phyloP scores from a whole-genome alignment of 2,797 vertebrate genomes.

The Champsocephalus gunnari region DNA sequence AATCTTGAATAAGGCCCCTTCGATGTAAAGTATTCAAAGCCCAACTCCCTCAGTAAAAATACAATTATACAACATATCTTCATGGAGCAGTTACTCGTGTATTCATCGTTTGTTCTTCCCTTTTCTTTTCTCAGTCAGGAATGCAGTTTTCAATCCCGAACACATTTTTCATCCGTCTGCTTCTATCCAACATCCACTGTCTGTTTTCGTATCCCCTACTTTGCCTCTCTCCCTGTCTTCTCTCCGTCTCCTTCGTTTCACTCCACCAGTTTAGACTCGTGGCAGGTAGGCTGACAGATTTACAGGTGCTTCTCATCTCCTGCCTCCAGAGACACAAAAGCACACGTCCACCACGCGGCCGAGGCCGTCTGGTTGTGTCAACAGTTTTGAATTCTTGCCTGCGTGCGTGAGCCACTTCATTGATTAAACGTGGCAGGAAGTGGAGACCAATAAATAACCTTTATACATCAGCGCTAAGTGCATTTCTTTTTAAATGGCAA shows the following conservation, averaged over 20 bases:
- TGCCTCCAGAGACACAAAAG: conserved; percentile 31
- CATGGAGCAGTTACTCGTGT: not conserved
- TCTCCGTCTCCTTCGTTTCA: conserved; percentile 52
- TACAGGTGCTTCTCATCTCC: conserved; percentile 74
- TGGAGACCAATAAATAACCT: conserved; percentile 74
- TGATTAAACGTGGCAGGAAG: conserved; percentile 78
- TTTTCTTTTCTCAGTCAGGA: conserved; percentile 3
- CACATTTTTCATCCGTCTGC: conserved; percentile 5
- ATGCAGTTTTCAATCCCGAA: conserved; percentile 6
- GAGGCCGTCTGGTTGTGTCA: conserved; percentile 62
- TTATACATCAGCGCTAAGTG: conserved; percentile 66
- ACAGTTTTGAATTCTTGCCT: conserved; percentile 65
- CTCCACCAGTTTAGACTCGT: conserved; percentile 63
- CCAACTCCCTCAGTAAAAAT: too few species aligned
- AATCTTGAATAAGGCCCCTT: too few species aligned
- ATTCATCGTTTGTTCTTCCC: not conserved
- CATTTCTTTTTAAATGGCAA: conserved; percentile 57
- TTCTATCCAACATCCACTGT: conserved; percentile 12
- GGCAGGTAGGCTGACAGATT: conserved; percentile 77
- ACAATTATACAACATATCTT: not conserved
- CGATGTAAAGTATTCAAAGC: too few species aligned
- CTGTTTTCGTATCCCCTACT: conserved; percentile 15
- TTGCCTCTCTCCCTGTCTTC: conserved; percentile 32
- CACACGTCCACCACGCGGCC: conserved; percentile 5
- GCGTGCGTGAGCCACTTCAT: conserved; percentile 69